Conservation (phyloP, 2,113 vertebrate genomes). For the Apeltes quadracus region DNA sequence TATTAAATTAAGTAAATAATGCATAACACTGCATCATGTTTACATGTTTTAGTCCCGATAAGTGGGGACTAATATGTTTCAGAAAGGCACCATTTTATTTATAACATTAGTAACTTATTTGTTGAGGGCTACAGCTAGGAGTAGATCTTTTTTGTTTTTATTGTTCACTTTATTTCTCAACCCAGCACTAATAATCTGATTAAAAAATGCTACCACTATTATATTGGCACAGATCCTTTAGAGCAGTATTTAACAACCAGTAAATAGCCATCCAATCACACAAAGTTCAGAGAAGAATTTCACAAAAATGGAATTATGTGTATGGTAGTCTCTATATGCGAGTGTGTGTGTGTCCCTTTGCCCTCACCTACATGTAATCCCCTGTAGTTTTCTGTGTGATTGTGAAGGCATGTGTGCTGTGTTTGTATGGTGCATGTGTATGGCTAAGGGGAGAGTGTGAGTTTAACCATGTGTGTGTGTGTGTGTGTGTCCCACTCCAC, state of each 20-base stretch:
- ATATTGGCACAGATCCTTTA: not conserved
- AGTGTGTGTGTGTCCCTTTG: not conserved
- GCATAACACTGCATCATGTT: not conserved
- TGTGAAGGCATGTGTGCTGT: conserved; percentile 21
- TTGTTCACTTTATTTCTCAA: not conserved
- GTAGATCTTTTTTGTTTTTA: not conserved
- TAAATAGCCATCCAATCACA: not conserved
- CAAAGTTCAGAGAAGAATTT: conserved; percentile 1
- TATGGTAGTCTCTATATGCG: not conserved
- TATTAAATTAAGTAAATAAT: not conserved
- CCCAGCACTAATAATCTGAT: not conserved
- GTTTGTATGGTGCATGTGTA: conserved; percentile 32
- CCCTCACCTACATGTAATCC: conserved; percentile 26
- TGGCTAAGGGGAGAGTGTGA: conserved; percentile 29
- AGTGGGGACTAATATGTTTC: not conserved
- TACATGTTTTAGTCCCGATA: not conserved
- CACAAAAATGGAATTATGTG: not conserved
- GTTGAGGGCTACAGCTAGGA: not conserved
- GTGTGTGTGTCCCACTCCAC: conserved; percentile 53
- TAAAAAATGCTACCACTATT: not conserved
- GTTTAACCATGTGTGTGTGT: conserved; percentile 21
- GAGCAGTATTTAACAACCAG: conserved; percentile 14
- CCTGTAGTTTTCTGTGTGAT: conserved; percentile 16
- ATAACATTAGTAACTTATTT: no score
- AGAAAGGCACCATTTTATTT: not conserved